Base-by-base conservation (phyloP, 2,113 vertebrate genomes). In the Lota lota region DNA sequence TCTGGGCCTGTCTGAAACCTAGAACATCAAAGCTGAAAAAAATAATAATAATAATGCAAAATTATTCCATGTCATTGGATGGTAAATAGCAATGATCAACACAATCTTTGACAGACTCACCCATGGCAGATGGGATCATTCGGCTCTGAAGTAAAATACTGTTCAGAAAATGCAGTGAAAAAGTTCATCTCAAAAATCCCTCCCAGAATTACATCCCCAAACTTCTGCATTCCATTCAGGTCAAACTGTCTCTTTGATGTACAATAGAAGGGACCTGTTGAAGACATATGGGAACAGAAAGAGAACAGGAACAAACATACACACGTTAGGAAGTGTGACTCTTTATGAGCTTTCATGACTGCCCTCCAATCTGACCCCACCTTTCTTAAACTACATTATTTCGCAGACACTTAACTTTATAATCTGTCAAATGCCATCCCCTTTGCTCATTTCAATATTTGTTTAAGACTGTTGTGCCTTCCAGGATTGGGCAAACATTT, bases 1-100 rank as follows among this genome's bases (percentile, higher is more conserved):
- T 84, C 76, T 72, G 66, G 33, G 84, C 87, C 20, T 76, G 74
- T 61, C 83, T 77, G 28, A 90, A 87, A 5, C 78, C 85, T 64
- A 68, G 65, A 59, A 77, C 36, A 20, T 89, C 75, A 70, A 90
- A 78, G 40, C 85, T 87, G 40, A 47, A 47, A 10, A 47, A 47
- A 10, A 47, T 47, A 47, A 47, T 47, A 10, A 11, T 47, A 47
- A 47, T 47, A 47, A 47, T 47, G 8, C 12, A 47, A 10, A 47
- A 47, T 8, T 47, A 47, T 47, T 17, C 10, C 16, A 56, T 47
- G 40, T 14, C 40, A 47, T 8, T 56, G 20, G 6, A 47, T 47
- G 40, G 40, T 47, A 10, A 47, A 11, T 47, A 47, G 7, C 53
- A 12, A 5, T 56, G 53, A 56, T 66, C 21, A 24, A 22, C 22